Conservation (phyloP, 1,140 invertebrate species). For the Megathymus violae region DNA sequence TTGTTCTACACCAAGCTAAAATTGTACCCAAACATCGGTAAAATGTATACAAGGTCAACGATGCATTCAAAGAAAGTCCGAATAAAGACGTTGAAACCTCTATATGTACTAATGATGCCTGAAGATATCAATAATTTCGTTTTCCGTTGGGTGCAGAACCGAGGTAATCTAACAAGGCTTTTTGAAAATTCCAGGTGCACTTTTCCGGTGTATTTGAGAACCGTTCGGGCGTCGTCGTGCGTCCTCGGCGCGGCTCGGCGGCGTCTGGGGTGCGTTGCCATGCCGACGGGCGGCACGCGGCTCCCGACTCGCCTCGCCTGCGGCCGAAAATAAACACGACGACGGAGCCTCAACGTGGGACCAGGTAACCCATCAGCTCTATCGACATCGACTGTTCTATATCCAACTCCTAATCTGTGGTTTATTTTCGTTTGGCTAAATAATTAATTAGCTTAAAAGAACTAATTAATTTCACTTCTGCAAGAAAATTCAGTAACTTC, state of each 20-base stretch:
- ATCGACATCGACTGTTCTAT: not conserved
- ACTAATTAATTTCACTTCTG: too few species aligned
- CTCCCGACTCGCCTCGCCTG: conserved; percentile 53
- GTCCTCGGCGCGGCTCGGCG: too few species aligned
- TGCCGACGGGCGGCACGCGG: too few species aligned
- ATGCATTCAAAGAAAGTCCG: not conserved
- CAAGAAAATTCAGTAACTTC: too few species aligned
- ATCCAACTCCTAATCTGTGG: not conserved
- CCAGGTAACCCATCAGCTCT: not conserved
- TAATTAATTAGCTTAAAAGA: too few species aligned
- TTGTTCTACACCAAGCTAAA: too few species aligned
- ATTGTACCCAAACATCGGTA: not conserved
- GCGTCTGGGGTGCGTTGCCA: too few species aligned
- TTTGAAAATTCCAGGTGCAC: conserved; percentile 53
- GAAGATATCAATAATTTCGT: conserved; percentile 39
- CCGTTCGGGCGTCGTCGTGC: too few species aligned
- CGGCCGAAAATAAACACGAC: conserved; percentile 75
- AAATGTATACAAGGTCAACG: conserved; percentile 7
- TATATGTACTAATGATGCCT: conserved; percentile 10
- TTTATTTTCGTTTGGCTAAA: too few species aligned
- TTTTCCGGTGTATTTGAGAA: too few species aligned
- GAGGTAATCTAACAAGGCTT: conserved; percentile 48
- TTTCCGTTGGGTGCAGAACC: conserved; percentile 36
- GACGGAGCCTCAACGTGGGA: conserved; percentile 45
- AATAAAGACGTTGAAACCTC: conserved; percentile 1